Base-by-base conservation (phyloP, 2,888 invertebrate genomes). In the Pachymerium ferrugineum region DNA sequence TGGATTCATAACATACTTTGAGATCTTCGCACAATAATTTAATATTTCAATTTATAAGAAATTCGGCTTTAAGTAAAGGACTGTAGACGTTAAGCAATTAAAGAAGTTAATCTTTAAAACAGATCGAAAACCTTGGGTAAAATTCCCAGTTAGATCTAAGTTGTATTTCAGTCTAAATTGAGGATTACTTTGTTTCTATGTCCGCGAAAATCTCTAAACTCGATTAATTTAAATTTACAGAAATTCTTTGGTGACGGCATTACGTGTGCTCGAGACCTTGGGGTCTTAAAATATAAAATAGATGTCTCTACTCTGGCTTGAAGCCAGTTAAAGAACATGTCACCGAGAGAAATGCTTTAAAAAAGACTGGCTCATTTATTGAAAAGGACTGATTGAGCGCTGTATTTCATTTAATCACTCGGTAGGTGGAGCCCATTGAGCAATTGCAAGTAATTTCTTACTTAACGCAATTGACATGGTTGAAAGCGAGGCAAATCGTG, bases 201-300 rank as follows among this genome's bases (percentile, higher is more conserved):
- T 25, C 12, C 25, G 10, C 10, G 28, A 62, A 62, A 28, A 14
- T 62, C 25, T 62, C 28, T 54, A 10, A 54, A 54, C 25, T 54
- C 25, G 54, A 54, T 54, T 54, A 25, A 54, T 54, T 62, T 62
- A 62, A 62, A 28, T 62, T 28, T 62, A 12, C 6, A 62, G 62
- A 62, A 62, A 62, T 62, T 62, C 62, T 62, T 62, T 28, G 62
- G 25, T 62, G 25, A 62, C 28, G 62, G 62, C 62, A 62, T 62
- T 62, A 62, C 25, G 62, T 62, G 28, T 62, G 62, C 62, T 3
- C 12, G 12, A 28, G 62, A 62, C 62, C 62, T 62, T 62, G 62
- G 62, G 62, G 62, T 62, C 62, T 28, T 62, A 62, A 62, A 62
- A 62, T 62, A 62, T 62, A 62, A 62, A n/a, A 62, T 62, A 62